Conservation (phyloP, 1,140 invertebrate genomes). For the Eriosoma lanigerum region DNA sequence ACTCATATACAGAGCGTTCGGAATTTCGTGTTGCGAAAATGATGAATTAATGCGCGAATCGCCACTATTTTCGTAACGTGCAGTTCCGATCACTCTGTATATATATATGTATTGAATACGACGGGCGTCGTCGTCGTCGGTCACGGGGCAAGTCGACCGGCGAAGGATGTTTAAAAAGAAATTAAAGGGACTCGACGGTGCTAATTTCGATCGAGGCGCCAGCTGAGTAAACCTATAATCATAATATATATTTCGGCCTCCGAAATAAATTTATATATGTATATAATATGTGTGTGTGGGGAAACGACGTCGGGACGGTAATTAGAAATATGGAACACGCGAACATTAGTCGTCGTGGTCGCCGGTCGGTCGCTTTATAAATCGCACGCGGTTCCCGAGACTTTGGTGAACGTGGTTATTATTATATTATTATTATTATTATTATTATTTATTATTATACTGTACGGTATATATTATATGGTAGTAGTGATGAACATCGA, state of each 20-base stretch:
- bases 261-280: neutral
- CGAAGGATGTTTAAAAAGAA: constrained; percentile 23
- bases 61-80: too few species aligned
- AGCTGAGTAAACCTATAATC: constrained; percentile 46
- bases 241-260: constrained; percentile 32
- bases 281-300: neutral
- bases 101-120: too few species aligned
- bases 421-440: constrained; percentile 6
- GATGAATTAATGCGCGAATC: too few species aligned
- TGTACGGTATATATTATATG: neutral
- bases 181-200: constrained; percentile 13
- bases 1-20: too few species aligned
- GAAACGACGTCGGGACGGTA: constrained; percentile 15
- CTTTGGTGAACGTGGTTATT: constrained; percentile 34
- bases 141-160: too few species aligned
- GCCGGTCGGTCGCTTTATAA: too few species aligned
- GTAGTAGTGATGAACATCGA: neutral
- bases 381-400: neutral
- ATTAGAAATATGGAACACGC: constrained; percentile 50
- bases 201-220: constrained; percentile 47
- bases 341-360: constrained; percentile 35
- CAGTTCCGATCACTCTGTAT: too few species aligned
- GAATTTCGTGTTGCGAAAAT: too few species aligned
- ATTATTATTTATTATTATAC: too few species aligned
- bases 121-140: too few species aligned